Base-by-base conservation (phyloP, 2,888 invertebrate species). In the Odontothrips loti region DNA sequence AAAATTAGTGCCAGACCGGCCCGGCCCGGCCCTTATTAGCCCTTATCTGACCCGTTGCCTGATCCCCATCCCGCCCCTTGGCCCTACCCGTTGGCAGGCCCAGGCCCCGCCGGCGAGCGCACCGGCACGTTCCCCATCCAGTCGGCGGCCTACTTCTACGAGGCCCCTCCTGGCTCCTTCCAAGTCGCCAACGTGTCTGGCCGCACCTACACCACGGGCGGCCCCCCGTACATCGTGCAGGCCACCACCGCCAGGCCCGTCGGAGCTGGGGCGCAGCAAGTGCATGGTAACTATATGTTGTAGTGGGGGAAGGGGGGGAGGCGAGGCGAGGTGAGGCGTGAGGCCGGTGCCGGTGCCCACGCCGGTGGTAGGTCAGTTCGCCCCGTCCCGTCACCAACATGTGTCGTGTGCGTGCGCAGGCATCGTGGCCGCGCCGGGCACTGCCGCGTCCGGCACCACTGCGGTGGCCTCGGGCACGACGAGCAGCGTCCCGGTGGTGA, bases 141-240 rank as follows among this genome's bases (percentile, higher is more conserved):
- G 27, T 27, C 68, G 8, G 84, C 83, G 17, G 80, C 87, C 47
- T 88, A 87, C 82, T 87, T 87, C 84, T 88, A 87, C 82, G 87
- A 87, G 82, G 84, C 86, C n/a, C 83, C 86, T 4, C 27, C 68
- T 10, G 85, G 85, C 47, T 85, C 85, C 82, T 87, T 86, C 83
- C 84, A 86, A 1, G 86, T 86, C 12, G 85, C 86, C 47, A 81
- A 75, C 27, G 68, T 75, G 8, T 23, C 68, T 6, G 23, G 27
- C n/a, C 68, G 68, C n/a, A 58, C 58, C 27, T 75, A 75, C 68
- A 27, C 34, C 34, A 43, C 68, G 0, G 27, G 68, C 27, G 68
- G 68, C 0, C 68, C 68, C 12, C 68, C 68, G 23, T 75, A 27
- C 68, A 75, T 75, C 27, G 68, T 75, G 9, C 68, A 75, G 27